These are phyloP conservation scores for Octonoba sinensis DNA, from an alignment of 2,888 invertebrate genomes.

Conservation along the genomic window DNA sequence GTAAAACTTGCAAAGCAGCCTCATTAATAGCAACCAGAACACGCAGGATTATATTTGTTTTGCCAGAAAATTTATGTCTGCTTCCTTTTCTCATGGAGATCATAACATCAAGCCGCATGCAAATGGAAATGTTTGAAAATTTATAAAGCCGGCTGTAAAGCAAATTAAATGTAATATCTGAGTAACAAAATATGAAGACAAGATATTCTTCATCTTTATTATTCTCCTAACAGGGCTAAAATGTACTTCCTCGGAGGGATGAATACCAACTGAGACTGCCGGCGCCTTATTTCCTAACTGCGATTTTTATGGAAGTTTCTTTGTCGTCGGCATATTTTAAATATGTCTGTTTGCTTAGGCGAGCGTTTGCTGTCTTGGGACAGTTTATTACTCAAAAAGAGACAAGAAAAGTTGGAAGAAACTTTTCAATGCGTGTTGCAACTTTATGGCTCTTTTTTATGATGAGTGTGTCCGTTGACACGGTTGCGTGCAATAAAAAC, in stretches of 20 bases:
- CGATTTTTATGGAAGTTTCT: conserved; percentile 29
- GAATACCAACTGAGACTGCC: conserved; percentile 8
- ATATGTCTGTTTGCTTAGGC: conserved; percentile 19
- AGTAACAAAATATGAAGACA: conserved; percentile 12
- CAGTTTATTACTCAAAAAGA: conserved; percentile 22
- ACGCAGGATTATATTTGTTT: too few species aligned
- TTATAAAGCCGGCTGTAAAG: conserved; percentile 18
- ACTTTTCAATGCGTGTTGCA: neutral
- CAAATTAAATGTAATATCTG: conserved; percentile 28
- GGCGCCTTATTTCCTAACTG: conserved; percentile 13
- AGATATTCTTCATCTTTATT: conserved; percentile 19
- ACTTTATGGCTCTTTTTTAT: conserved; percentile 18
- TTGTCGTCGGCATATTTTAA: conserved; percentile 40
- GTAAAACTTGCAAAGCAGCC: too few species aligned
- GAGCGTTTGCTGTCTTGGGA: conserved; percentile 1
- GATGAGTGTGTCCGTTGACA: conserved; percentile 7
- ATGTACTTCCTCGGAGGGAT: neutral
- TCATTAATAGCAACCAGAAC: too few species aligned
- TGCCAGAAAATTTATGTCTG: too few species aligned
- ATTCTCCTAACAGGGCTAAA: conserved; percentile 17
- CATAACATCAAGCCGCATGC: conserved; percentile 23
- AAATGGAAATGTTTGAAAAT: conserved; percentile 32
- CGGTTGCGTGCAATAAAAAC: conserved; percentile 12
- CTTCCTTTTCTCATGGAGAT: conserved; percentile 31
- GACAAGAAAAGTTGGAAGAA: conserved; percentile 15